A percentile compares a stretch with the other conserved stretches of the same genome.
Conservation (phyloP, 2,888 invertebrate genomes). For the Seladonia tumulorum region DNA sequence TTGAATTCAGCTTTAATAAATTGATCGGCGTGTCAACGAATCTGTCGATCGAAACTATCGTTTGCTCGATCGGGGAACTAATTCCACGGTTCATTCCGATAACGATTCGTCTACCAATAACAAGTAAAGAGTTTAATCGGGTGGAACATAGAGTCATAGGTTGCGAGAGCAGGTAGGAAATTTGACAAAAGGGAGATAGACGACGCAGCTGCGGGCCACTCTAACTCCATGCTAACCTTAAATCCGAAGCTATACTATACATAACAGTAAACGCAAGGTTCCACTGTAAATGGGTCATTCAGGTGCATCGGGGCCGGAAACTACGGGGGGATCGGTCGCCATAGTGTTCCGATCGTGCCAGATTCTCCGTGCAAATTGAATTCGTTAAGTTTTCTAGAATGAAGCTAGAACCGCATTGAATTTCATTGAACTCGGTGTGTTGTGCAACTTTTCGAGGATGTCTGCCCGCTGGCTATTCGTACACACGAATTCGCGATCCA, state of each 20-base stretch:
- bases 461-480: background rate
- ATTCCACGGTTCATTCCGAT: no score
- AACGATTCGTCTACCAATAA: no score
- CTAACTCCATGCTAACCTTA: background rate
- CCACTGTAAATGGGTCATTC: slow-evolving; percentile 3
- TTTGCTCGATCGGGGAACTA: no score
- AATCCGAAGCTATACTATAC: background rate
- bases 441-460: background rate
- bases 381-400: background rate
- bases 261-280: background rate
- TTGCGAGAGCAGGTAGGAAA: background rate
- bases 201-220: background rate
- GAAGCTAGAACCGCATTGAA: background rate
- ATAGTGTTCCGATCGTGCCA: background rate
- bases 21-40: no score
- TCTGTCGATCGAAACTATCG: no score
- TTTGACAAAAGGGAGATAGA: background rate
- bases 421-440: background rate
- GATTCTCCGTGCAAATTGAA: background rate
- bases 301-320: background rate
- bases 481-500: background rate
- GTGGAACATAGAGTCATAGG: background rate
- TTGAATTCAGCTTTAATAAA: no score
- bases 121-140: background rate
- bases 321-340: background rate